Conservation (phyloP, 2,113 vertebrate genomes). For the Gymnogyps californianus region DNA sequence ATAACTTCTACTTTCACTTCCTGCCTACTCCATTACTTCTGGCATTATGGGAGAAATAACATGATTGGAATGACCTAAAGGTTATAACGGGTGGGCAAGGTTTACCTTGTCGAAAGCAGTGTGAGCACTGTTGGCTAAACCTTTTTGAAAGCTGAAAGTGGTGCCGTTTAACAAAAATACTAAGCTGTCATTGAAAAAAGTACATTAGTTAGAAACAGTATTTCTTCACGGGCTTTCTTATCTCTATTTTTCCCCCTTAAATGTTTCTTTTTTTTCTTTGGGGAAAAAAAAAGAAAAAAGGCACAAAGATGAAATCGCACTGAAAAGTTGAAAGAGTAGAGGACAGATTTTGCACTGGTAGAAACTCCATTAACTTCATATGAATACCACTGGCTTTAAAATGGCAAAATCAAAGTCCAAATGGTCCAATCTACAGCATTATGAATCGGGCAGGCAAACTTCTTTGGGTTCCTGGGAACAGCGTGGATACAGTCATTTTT, state of each 20-base stretch:
- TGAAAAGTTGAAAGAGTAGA: conserved; percentile 15
- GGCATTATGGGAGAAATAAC: conserved; percentile 76
- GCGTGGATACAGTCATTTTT: background rate
- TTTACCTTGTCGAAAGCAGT: conserved; percentile 69
- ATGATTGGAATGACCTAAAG: conserved; percentile 78
- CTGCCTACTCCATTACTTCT: conserved; percentile 77
- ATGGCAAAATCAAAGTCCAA: background rate
- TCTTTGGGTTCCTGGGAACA: background rate
- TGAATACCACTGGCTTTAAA: background rate
- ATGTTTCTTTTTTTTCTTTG: background rate
- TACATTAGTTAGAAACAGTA: conserved; percentile 47
- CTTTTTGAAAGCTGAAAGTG: conserved; percentile 72
- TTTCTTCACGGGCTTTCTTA: conserved; percentile 42
- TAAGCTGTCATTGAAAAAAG: conserved; percentile 63
- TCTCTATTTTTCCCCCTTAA: conserved; percentile 30
- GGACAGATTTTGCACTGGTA: background rate
- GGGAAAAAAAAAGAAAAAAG: background rate
- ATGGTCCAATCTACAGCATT: background rate
- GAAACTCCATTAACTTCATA: background rate
- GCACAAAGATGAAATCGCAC: conserved; percentile 2
- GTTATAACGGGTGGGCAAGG: conserved; percentile 71
- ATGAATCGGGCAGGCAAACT: background rate
- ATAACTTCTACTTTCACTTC: conserved; percentile 80
- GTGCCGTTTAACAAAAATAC: conserved; percentile 74
- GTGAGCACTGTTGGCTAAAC: conserved; percentile 70